Evolutionary conservation across 1,140 invertebrate genomes (phyloP).

Genomic region (Apolygus lucorum): DNA sequence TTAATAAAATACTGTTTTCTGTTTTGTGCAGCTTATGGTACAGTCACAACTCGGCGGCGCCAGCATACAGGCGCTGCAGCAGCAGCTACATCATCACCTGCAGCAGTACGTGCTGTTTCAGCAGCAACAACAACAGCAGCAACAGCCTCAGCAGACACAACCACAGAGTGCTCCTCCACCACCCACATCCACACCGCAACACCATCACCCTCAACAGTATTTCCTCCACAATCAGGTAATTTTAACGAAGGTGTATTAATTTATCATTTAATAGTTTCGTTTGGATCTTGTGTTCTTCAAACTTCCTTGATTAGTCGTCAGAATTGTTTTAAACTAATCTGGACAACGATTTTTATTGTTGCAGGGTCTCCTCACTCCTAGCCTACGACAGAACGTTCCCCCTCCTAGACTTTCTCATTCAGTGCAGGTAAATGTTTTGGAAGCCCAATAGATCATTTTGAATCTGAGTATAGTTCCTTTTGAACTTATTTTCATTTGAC

Average conservation of each 20-base stretch:
- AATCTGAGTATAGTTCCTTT: background rate
- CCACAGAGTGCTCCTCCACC: conserved; percentile 21
- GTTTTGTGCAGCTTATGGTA: conserved; percentile 44
- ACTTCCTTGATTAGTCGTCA: no score
- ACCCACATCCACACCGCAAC: conserved; percentile 45
- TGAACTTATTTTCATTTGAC: conserved; percentile 6
- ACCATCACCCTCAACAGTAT: conserved; percentile 56
- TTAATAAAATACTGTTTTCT: conserved; percentile 9
- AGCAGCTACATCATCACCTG: conserved; percentile 55
- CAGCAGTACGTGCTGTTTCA: conserved; percentile 67
- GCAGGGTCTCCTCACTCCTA: conserved; percentile 43
- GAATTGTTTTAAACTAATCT: no score
- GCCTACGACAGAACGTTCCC: conserved; percentile 38
- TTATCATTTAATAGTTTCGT: no score
- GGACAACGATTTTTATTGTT: conserved; percentile 35
- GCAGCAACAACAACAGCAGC: conserved; percentile 40
- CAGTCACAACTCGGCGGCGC: conserved; percentile 41
- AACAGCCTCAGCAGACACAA: conserved; percentile 37
- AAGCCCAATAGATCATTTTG: background rate
- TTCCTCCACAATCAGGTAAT: conserved; percentile 70
- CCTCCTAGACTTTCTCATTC: conserved; percentile 43
- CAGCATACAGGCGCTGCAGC: conserved; percentile 50
- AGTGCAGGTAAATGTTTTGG: conserved; percentile 39
- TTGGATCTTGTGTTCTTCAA: no score
- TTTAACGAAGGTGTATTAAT: background rate